phyloP scores from a whole-genome alignment of 2,888 invertebrate genomes.

The Pseudoips prasinana region DNA sequence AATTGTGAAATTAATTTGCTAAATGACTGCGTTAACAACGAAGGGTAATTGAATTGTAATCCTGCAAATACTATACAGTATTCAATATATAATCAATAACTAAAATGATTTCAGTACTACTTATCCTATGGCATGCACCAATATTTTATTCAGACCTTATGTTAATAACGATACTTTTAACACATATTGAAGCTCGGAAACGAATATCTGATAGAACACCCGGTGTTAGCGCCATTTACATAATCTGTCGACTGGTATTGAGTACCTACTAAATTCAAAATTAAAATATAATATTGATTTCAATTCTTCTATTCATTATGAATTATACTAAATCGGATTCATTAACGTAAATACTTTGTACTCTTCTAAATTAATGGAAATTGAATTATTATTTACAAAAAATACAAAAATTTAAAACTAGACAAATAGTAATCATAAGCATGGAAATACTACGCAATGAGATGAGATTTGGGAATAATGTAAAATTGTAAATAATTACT shows the following conservation, averaged over 20 bases:
- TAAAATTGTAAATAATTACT: slow-evolving; percentile 41
- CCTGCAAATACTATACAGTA: slow-evolving; percentile 17
- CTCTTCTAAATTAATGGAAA: slow-evolving; percentile 75
- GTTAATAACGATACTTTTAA: slow-evolving; percentile 46
- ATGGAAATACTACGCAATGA: slow-evolving; percentile 42
- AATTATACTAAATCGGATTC: slow-evolving; percentile 51
- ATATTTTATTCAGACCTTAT: slow-evolving; percentile 65
- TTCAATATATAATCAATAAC: slow-evolving; percentile 14
- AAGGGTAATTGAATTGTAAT: slow-evolving; percentile 10
- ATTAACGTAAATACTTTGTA: slow-evolving; percentile 74
- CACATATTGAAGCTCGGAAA: slow-evolving; percentile 28
- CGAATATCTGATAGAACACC: slow-evolving; percentile 5
- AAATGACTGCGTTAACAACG: slow-evolving; percentile 15
- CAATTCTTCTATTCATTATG: slow-evolving; percentile 36
- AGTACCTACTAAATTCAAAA: slow-evolving; percentile 5
- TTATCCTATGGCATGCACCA: slow-evolving; percentile 76
- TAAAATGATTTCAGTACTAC: slow-evolving; percentile 51
- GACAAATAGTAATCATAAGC: slow-evolving; percentile 43
- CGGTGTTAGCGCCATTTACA: slow-evolving; percentile 12
- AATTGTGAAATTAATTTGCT: slow-evolving; percentile 27
- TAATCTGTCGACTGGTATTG: slow-evolving; percentile 6
- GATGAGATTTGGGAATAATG: slow-evolving; percentile 41
- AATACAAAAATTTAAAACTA: slow-evolving; percentile 46
- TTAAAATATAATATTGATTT: slow-evolving; percentile 14
- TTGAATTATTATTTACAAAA: slow-evolving; percentile 67